Evolutionary conservation across 2,797 vertebrate genomes (phyloP).

Genomic region (Notolepis coatsorum): DNA sequence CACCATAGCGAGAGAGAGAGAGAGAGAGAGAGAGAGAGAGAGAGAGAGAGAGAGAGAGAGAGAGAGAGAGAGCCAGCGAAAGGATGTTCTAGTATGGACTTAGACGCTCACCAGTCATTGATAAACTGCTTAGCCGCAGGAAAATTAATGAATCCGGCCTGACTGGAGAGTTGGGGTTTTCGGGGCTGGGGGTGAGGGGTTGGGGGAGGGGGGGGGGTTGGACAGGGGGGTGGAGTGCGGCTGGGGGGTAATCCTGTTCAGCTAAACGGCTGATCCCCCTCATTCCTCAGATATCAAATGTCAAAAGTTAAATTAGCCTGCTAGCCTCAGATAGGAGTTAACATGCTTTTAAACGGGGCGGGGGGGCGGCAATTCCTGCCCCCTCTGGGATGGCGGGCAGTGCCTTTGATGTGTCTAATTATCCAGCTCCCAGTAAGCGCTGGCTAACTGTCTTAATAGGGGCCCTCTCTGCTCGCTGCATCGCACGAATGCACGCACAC

Average conservation of each 20-base stretch:
- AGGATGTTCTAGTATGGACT: slow-evolving; percentile 60
- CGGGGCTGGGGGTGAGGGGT: slow-evolving; percentile 38
- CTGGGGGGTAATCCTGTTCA: slow-evolving; percentile 83
- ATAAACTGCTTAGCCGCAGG: slow-evolving; percentile 80
- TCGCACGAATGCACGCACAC: slow-evolving; percentile 1
- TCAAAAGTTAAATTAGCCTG: slow-evolving; percentile 88
- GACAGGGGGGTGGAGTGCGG: slow-evolving; percentile 22
- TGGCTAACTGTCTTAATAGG: slow-evolving; percentile 84
- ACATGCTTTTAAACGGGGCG: slow-evolving; percentile 85
- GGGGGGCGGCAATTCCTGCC: slow-evolving; percentile 67
- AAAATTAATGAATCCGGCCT: slow-evolving; percentile 84
- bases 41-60: background rate
- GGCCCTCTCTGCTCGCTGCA: slow-evolving; percentile 28
- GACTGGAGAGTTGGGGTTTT: slow-evolving; percentile 70
- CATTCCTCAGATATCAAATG: slow-evolving; percentile 87
- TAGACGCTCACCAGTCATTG: slow-evolving; percentile 79
- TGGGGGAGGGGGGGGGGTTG: slow-evolving; percentile 8
- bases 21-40: slow-evolving; percentile 17
- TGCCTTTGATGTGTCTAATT: slow-evolving; percentile 96
- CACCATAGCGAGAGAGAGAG: slow-evolving; percentile 40
- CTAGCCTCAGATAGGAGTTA: slow-evolving; percentile 89
- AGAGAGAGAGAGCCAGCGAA: background rate
- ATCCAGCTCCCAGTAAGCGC: slow-evolving; percentile 84
- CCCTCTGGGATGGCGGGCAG: slow-evolving; percentile 85
- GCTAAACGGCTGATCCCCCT: slow-evolving; percentile 88